Conservation (phyloP, 2,797 vertebrate genomes). For the Otolemur crassicaudatus region DNA sequence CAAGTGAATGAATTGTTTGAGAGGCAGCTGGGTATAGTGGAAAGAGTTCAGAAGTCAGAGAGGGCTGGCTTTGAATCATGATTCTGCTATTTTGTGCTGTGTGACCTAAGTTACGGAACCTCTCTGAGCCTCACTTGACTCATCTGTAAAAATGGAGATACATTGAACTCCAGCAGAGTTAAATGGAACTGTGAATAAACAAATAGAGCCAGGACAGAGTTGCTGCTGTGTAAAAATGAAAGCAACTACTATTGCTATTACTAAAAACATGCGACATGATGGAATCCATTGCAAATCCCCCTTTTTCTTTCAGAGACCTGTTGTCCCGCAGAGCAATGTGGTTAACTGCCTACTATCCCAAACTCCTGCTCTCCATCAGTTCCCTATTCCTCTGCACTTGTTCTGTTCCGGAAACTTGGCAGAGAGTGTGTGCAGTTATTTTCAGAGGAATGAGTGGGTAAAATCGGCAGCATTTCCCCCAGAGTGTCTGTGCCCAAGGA, state of each 20-base stretch:
- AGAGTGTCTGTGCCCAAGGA: slow-evolving; percentile 81
- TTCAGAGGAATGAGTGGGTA: slow-evolving; percentile 84
- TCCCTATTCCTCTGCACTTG: slow-evolving; percentile 73
- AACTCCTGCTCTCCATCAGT: slow-evolving; percentile 62
- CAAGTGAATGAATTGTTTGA: background rate
- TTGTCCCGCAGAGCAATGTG: slow-evolving; percentile 29
- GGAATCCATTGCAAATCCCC: background rate
- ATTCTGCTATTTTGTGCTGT: background rate
- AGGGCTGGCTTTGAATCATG: background rate
- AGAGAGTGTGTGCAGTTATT: slow-evolving; percentile 81
- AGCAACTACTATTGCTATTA: background rate
- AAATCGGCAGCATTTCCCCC: slow-evolving; percentile 80
- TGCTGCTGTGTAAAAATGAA: background rate
- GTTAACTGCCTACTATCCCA: slow-evolving; percentile 66
- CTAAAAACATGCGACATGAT: background rate
- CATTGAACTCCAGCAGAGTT: background rate
- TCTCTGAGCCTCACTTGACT: background rate
- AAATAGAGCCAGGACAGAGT: background rate
- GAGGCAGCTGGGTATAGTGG: background rate
- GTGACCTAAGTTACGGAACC: background rate
- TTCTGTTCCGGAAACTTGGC: slow-evolving; percentile 84
- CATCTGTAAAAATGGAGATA: background rate
- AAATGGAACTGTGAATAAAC: background rate
- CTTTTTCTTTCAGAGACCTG: background rate
- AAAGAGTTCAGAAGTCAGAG: background rate